Conservation (phyloP, 2,113 vertebrate genomes). For the Perca schrenkii region DNA sequence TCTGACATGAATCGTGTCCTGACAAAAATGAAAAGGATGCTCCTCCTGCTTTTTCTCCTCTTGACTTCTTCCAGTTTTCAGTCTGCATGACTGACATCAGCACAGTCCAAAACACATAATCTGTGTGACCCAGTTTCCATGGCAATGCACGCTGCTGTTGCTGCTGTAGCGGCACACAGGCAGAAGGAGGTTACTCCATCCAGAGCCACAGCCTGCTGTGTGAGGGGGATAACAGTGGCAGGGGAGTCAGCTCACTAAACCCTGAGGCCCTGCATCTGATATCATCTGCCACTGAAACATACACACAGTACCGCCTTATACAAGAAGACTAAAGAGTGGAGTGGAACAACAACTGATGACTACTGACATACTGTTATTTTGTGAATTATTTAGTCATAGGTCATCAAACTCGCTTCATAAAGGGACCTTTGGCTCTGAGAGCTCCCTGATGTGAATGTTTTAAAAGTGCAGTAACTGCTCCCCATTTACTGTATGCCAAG, state of each 20-base stretch:
- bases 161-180: conserved; percentile 46
- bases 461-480: conserved; percentile 2
- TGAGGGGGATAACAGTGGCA: conserved; percentile 34
- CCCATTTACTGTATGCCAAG: not conserved
- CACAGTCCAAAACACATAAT: conserved; percentile 75
- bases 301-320: not conserved
- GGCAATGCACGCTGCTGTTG: conserved; percentile 69
- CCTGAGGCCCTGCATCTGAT: conserved; percentile 58
- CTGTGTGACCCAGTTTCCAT: conserved; percentile 82
- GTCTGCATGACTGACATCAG: conserved; percentile 74
- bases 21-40: conserved; percentile 27
- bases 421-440: conserved; percentile 13
- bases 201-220: conserved; percentile 57
- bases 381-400: conserved; percentile 44
- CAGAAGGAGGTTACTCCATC: conserved; percentile 74
- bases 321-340: conserved; percentile 17
- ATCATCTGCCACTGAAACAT: conserved; percentile 30
- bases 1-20: conserved; percentile 19
- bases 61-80: conserved; percentile 55
- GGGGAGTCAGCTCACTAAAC: conserved; percentile 51
- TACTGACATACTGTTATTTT: conserved; percentile 28
- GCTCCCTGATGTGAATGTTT: not conserved
- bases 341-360: conserved; percentile 14
- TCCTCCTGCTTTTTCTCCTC: conserved; percentile 47
- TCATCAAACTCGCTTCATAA: conserved; percentile 27